Conservation (phyloP, 2,888 invertebrate species). For the Lasioglossum pauxillum region DNA sequence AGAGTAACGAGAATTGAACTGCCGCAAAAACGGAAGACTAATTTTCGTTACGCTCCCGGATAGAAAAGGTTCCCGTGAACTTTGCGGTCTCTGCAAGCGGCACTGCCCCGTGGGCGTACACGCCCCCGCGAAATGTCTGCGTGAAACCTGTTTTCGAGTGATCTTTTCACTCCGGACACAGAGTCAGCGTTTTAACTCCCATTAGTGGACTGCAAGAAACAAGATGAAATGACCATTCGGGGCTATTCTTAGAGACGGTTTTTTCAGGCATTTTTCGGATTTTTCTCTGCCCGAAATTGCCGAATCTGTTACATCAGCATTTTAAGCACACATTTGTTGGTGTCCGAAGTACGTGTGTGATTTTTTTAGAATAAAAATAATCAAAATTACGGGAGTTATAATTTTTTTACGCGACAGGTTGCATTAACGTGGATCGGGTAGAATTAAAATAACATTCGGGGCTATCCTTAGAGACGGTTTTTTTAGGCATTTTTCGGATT, state of each 20-base stretch:
- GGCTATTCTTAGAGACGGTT: no score
- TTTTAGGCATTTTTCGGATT: no score
- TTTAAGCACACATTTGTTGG: neutral
- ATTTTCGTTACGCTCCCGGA: neutral
- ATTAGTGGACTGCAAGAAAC: neutral
- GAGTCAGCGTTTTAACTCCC: neutral
- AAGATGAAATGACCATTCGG: neutral
- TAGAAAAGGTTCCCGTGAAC: neutral
- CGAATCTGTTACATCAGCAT: neutral
- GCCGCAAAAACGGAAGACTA: constrained; percentile 7
- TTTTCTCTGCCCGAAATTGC: neutral
- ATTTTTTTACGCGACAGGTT: neutral
- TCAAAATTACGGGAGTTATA: neutral
- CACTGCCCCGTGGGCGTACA: neutral
- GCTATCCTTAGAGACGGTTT: no score
- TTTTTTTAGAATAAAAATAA: neutral
- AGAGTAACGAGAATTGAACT: neutral
- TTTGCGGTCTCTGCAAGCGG: neutral
- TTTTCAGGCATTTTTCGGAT: neutral
- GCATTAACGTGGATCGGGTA: no score
- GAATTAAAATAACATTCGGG: neutral
- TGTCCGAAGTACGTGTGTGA: no score
- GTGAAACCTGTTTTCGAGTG: neutral
- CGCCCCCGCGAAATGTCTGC: neutral
- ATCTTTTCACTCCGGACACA: neutral